Evolutionary conservation across 2,113 vertebrate species (phyloP).

Genomic region (Deroptyus accipitrinus): DNA sequence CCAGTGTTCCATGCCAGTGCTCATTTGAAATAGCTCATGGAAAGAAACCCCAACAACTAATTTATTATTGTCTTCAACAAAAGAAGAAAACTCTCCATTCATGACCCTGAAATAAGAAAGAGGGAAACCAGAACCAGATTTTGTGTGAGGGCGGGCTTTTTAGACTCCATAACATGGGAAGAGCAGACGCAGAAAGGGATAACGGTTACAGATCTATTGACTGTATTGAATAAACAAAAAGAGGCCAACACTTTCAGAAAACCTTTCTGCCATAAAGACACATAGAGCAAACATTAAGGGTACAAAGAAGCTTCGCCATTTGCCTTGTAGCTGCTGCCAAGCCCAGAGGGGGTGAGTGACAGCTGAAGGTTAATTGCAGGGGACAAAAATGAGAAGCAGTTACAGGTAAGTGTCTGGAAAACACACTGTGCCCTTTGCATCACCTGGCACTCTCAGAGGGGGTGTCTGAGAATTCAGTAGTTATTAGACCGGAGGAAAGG

Average conservation of each 20-base stretch:
- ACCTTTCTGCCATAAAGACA: not conserved
- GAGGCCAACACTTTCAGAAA: not conserved
- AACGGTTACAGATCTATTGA: not conserved
- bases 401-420: not conserved
- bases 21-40: not conserved
- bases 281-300: not conserved
- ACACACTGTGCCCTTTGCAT: not conserved
- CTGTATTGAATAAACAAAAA: not conserved
- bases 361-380: not conserved
- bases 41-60: not conserved
- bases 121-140: not conserved
- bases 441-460: not conserved
- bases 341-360: not conserved
- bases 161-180: not conserved
- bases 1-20: not conserved
- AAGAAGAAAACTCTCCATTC: not conserved
- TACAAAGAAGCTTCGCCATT: not conserved
- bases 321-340: not conserved
- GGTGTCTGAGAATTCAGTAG: not conserved
- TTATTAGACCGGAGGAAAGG: not conserved
- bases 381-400: not conserved
- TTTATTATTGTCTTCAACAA: not conserved
- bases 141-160: not conserved
- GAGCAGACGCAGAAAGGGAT: not conserved
- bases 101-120: not conserved